Conservation (phyloP, 2,113 vertebrate species). For the Onychostruthus taczanowskii region DNA sequence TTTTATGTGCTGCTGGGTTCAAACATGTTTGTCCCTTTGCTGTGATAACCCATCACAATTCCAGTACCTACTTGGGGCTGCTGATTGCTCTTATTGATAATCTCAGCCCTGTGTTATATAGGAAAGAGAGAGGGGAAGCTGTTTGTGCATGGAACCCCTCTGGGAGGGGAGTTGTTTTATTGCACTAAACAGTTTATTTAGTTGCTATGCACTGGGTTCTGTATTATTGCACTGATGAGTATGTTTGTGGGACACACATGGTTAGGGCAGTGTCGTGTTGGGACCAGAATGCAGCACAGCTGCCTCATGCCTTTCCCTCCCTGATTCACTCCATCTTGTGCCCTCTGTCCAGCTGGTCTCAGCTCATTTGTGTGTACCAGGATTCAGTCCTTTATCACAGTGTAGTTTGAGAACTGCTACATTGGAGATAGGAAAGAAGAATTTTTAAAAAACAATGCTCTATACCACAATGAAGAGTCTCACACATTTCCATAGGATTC, state of each 20-base stretch:
- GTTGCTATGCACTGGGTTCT: too few species aligned
- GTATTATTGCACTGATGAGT: too few species aligned
- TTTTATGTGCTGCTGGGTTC: neutral
- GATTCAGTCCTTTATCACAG: neutral
- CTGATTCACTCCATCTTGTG: neutral
- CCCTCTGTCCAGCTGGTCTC: neutral
- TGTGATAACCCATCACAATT: neutral
- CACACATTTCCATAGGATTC: neutral
- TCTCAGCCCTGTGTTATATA: neutral
- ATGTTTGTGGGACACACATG: too few species aligned
- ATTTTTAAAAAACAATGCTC: neutral
- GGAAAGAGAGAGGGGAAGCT: neutral
- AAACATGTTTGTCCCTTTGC: neutral
- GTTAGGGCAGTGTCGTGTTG: accelerated
- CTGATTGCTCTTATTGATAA: neutral
- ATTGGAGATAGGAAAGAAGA: neutral
- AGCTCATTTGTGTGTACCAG: neutral
- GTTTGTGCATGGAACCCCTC: neutral
- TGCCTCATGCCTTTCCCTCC: neutral
- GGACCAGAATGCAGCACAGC: neutral
- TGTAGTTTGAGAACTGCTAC: neutral
- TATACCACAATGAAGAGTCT: neutral
- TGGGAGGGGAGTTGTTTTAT: neutral
- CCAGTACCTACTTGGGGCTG: neutral
- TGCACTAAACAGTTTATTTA: too few species aligned